Percentiles rank a stretch among this genome's conserved stretches.
Evolutionary conservation across 1,140 invertebrate species (phyloP).

Genomic region (Platyura marginata): DNA sequence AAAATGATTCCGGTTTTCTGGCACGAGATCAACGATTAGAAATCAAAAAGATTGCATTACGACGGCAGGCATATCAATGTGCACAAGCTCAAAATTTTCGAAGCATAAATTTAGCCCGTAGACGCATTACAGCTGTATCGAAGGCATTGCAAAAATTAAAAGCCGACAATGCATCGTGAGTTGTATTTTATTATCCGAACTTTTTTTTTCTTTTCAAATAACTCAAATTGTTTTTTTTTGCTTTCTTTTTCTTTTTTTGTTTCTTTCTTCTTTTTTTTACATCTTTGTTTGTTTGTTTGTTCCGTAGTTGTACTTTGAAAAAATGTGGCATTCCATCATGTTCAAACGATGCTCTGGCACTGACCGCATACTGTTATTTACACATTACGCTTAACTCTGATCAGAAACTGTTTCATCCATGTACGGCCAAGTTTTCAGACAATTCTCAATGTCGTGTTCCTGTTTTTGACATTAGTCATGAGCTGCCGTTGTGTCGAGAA

Average conservation of each 20-base stretch:
- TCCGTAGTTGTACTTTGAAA: conserved; percentile 6
- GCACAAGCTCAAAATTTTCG: conserved; percentile 4
- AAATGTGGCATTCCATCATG: conserved; percentile 13
- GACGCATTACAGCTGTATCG: conserved; percentile 13
- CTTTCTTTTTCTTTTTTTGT: neutral
- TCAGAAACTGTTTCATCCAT: conserved; percentile 74
- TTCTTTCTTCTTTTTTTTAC: neutral
- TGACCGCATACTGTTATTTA: conserved; percentile 65
- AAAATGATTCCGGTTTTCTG: neutral
- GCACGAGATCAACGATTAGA: conserved; percentile 17
- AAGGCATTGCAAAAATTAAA: conserved; percentile 16
- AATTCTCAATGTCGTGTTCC: conserved; percentile 76
- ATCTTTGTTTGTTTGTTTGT: neutral
- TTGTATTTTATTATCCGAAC: neutral
- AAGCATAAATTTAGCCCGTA: conserved; percentile 12
- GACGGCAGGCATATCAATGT: conserved; percentile 16
- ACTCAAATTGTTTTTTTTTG: neutral
- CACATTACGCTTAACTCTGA: conserved; percentile 78
- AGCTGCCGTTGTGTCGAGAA: conserved; percentile 63
- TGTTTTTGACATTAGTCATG: conserved; percentile 67
- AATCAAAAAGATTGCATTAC: conserved; percentile 11
- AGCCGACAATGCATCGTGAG: conserved; percentile 14
- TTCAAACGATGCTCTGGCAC: conserved; percentile 29
- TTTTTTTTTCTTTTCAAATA: neutral
- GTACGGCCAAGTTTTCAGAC: conserved; percentile 73